phyloP scores from a whole-genome alignment of 2,888 invertebrate species.

The Crepidodera aurea region DNA sequence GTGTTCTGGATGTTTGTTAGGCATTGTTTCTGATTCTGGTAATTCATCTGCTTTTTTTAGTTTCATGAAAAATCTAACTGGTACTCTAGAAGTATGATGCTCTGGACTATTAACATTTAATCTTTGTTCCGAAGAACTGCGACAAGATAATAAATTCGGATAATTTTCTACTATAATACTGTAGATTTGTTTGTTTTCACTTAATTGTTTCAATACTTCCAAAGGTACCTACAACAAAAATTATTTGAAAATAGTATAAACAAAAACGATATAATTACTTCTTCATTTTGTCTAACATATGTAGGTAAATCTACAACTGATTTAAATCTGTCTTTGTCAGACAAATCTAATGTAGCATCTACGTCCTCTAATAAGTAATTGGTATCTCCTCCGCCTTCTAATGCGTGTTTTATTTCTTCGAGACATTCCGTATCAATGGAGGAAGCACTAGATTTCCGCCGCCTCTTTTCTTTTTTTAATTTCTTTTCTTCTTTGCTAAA shows the following conservation, averaged over 20 bases:
- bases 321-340: constrained; percentile 64
- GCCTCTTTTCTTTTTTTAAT: constrained; percentile 17
- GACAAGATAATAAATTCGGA: constrained; percentile 70
- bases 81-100: constrained; percentile 54
- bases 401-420: constrained; percentile 71
- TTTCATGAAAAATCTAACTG: constrained; percentile 72
- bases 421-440: constrained; percentile 63
- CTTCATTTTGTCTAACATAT: constrained; percentile 73
- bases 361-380: constrained; percentile 66
- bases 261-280: constrained; percentile 60
- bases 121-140: constrained; percentile 72
- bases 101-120: constrained; percentile 64
- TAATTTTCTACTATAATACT: constrained; percentile 77
- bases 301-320: constrained; percentile 81
- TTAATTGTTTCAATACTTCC: constrained; percentile 69
- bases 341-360: constrained; percentile 28
- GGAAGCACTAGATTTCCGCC: constrained; percentile 29
- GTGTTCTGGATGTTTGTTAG: not conserved
- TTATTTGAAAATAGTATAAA: constrained; percentile 47
- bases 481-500: constrained; percentile 42
- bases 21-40: constrained; percentile 58
- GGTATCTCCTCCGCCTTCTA: constrained; percentile 75
- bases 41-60: constrained; percentile 56
- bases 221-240: constrained; percentile 66
- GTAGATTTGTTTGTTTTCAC: constrained; percentile 72